Evolutionary conservation across 2,888 invertebrate species (phyloP).

Genomic region (Pseudanteris insignis): DNA sequence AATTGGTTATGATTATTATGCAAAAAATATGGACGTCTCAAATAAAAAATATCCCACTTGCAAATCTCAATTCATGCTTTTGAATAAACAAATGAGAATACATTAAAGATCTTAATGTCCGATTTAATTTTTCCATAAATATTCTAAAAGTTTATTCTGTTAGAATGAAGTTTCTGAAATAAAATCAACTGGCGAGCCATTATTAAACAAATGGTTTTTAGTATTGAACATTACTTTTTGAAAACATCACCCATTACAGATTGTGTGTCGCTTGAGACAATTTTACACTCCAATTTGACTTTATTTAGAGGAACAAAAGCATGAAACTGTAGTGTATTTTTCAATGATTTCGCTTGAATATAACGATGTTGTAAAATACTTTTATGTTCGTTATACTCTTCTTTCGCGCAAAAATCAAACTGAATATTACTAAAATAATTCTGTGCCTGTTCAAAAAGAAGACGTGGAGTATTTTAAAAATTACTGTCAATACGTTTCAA

Average conservation of each 20-base stretch:
- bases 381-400: constrained; percentile 5
- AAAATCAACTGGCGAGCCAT: background rate
- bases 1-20: background rate
- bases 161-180: background rate
- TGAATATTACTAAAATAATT: constrained; percentile 7
- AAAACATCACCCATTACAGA: constrained; percentile 1
- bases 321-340: constrained; percentile 10
- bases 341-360: background rate
- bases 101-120: background rate
- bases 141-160: background rate
- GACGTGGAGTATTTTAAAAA: constrained; percentile 3
- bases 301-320: constrained; percentile 1
- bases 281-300: background rate
- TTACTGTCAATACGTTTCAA: constrained; percentile 13
- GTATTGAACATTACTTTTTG: background rate
- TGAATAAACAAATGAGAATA: background rate
- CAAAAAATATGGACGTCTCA: background rate
- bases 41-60: background rate
- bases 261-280: constrained; percentile 1
- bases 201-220: constrained; percentile 1
- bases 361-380: constrained; percentile 1
- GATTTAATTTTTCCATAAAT: background rate
- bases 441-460: constrained; percentile 6
- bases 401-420: constrained; percentile 6
- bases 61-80: background rate